Conservation (phyloP, 2,113 vertebrate species). For the Pelecanus crispus region DNA sequence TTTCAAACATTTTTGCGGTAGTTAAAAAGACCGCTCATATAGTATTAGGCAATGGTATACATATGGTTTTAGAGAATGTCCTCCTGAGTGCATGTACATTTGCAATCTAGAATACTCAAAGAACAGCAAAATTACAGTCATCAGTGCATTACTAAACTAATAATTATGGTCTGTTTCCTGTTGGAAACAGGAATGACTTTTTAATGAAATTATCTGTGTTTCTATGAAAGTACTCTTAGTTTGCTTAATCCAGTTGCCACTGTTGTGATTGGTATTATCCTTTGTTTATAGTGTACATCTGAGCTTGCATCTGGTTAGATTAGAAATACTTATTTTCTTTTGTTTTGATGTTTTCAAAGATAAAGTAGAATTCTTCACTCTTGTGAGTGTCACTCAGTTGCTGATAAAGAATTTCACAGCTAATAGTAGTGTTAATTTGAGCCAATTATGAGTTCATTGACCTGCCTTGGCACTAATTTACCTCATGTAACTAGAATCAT, state of each 20-base stretch:
- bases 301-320: background rate
- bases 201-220: background rate
- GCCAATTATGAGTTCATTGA: slow-evolving; percentile 4
- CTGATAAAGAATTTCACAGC: background rate
- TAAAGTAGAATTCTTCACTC: background rate
- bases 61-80: background rate
- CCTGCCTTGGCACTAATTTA: background rate
- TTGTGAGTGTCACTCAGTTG: background rate
- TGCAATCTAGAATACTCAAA: background rate
- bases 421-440: background rate
- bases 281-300: background rate
- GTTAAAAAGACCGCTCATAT: background rate
- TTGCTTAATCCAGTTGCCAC: background rate
- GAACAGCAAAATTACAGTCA: background rate
- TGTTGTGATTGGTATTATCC: background rate
- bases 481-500: background rate
- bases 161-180: background rate
- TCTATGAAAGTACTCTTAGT: background rate
- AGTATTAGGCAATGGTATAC: background rate
- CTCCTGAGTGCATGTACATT: background rate
- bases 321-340: background rate
- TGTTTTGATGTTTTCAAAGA: background rate
- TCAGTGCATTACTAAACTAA: background rate
- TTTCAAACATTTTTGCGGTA: background rate
- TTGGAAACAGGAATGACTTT: background rate